These are phyloP conservation scores for Mycteria americana DNA, from an alignment of 2,797 vertebrate species.

Conservation along the genomic window DNA sequence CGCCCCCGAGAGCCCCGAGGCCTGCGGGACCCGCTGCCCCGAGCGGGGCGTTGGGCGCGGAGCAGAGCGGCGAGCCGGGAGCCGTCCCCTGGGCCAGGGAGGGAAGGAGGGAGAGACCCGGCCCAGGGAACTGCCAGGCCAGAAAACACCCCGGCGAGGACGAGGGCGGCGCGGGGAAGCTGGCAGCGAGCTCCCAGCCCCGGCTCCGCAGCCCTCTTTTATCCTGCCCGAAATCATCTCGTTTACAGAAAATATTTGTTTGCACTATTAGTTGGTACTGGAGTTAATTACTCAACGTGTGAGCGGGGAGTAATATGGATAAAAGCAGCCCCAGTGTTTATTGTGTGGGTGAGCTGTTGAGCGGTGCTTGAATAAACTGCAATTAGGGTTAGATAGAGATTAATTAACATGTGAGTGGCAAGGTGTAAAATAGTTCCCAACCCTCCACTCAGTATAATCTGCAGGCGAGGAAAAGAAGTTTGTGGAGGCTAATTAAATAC, in stretches of 20 bases:
- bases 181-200: constrained; percentile 14
- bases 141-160: not conserved
- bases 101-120: not conserved
- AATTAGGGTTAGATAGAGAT: constrained; percentile 86
- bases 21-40: not conserved
- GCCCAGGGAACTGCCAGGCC: not conserved
- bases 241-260: constrained; percentile 83
- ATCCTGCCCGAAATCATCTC: constrained; percentile 77
- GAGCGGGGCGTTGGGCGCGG: not conserved
- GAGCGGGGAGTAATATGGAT: constrained; percentile 82
- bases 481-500: constrained; percentile 79
- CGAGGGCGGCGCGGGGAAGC: constrained; percentile 1
- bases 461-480: constrained; percentile 79
- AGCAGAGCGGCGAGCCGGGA: not conserved
- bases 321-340: constrained; percentile 90
- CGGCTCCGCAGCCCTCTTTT: constrained; percentile 61
- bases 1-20: not conserved
- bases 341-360: constrained; percentile 88
- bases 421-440: constrained; percentile 82
- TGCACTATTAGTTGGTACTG: constrained; percentile 82
- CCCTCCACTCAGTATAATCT: constrained; percentile 79
- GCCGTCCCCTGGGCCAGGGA: not conserved
- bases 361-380: constrained; percentile 89
- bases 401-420: constrained; percentile 90
- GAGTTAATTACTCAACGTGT: constrained; percentile 88